These are phyloP conservation scores for Falco novaeseelandiae DNA, from an alignment of 2,797 vertebrate genomes.

Conservation along the genomic window DNA sequence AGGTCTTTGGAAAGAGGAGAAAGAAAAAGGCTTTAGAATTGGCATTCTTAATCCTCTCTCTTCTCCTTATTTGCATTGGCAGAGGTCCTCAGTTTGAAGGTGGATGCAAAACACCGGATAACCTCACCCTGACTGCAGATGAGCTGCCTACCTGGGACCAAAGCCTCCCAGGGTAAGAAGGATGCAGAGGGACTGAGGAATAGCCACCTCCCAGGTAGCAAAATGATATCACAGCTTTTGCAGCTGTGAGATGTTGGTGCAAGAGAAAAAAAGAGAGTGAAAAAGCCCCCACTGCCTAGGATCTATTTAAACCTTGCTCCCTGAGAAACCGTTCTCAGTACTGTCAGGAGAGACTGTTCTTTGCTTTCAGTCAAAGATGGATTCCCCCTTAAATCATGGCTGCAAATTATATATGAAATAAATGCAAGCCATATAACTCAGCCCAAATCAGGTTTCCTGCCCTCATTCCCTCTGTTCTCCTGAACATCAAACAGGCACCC, in stretches of 20 bases:
- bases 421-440: neutral
- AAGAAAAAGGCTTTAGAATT: neutral
- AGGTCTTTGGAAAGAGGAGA: neutral
- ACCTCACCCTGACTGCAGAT: neutral
- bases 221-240: neutral
- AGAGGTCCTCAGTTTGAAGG: neutral
- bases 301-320: neutral
- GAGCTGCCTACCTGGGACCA: neutral
- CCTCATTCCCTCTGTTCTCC: neutral
- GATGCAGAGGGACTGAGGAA: neutral
- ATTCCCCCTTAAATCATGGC: neutral
- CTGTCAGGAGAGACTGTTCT: neutral
- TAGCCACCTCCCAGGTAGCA: neutral
- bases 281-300: rapidly evolving
- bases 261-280: neutral
- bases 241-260: neutral
- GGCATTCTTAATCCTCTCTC: neutral
- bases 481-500: neutral
- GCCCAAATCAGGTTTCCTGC: neutral
- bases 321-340: neutral
- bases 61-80: neutral
- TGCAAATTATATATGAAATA: neutral
- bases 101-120: neutral
- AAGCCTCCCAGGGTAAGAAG: neutral
- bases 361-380: neutral